A percentile compares a stretch with the other conserved stretches of the same genome.
Conservation (phyloP, 2,797 vertebrate species). For the Manis pentadactyla region DNA sequence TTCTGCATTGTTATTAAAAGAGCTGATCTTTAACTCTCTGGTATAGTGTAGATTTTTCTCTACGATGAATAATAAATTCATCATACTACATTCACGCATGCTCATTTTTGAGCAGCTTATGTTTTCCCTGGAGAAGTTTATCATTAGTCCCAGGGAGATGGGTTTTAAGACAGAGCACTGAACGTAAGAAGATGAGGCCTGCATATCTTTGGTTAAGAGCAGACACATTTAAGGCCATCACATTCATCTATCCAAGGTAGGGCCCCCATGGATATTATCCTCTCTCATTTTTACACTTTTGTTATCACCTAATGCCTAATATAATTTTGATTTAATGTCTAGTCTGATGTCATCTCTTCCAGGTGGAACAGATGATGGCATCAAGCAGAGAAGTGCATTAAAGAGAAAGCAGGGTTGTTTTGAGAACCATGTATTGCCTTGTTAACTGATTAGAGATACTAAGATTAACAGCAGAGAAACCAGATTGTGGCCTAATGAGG, state of each 20-base stretch:
- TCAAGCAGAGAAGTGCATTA: constrained; percentile 55
- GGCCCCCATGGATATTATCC: not conserved
- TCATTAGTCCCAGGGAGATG: not conserved
- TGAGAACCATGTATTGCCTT: not conserved
- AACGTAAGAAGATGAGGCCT: constrained; percentile 1
- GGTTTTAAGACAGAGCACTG: not conserved
- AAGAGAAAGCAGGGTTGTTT: not conserved
- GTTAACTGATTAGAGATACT: not conserved
- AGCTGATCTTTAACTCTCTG: not conserved
- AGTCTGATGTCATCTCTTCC: constrained; percentile 55
- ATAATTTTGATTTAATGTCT: constrained; percentile 62
- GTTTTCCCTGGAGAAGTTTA: not conserved
- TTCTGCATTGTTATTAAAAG: not conserved
- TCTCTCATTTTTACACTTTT: constrained; percentile 51
- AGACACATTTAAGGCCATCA: constrained; percentile 9
- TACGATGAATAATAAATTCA: not conserved
- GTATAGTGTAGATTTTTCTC: not conserved
- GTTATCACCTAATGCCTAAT: constrained; percentile 32
- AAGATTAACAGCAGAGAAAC: not conserved
- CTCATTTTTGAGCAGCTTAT: not conserved
- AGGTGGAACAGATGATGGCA: constrained; percentile 17
- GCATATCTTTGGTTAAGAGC: not conserved
- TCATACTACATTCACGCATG: not conserved
- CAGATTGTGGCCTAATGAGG: not conserved
- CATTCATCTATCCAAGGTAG: not conserved